Evolutionary conservation across 2,797 vertebrate species (phyloP).

Genomic region (Acanthiza pusilla): DNA sequence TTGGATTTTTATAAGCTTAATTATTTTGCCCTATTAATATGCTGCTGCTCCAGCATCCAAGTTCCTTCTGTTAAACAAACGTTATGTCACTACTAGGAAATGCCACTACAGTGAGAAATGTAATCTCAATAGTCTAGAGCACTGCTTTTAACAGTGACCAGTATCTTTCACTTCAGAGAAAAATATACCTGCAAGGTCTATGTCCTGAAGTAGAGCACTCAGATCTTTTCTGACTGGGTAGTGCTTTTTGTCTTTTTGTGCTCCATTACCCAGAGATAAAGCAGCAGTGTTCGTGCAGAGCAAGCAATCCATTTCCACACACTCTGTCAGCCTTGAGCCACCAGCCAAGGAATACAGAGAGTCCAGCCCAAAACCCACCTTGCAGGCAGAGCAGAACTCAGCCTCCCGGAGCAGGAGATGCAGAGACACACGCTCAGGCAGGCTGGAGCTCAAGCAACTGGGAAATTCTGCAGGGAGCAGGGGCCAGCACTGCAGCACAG

Average conservation of each 20-base stretch:
- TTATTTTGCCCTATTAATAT: slow-evolving; percentile 53
- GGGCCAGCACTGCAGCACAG: background rate
- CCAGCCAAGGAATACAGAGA: background rate
- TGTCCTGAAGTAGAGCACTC: background rate
- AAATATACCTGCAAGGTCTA: background rate
- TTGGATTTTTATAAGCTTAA: slow-evolving; percentile 62
- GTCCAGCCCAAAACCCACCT: background rate
- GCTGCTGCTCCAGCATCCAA: background rate
- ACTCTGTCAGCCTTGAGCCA: background rate
- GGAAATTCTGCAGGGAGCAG: background rate
- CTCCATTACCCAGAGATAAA: background rate
- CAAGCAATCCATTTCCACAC: background rate
- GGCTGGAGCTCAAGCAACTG: background rate
- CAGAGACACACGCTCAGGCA: rapidly evolving
- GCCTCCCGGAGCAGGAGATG: background rate
- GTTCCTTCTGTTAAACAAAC: slow-evolving; percentile 34
- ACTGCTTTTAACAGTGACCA: background rate
- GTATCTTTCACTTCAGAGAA: background rate
- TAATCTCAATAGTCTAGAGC: background rate
- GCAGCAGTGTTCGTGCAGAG: background rate
- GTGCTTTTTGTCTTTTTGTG: background rate
- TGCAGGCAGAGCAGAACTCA: background rate
- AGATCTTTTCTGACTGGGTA: background rate
- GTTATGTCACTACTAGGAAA: background rate
- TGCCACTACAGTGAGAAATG: background rate